phyloP scores from a whole-genome alignment of 2,888 invertebrate genomes.

The Cerceris ruficornis region DNA sequence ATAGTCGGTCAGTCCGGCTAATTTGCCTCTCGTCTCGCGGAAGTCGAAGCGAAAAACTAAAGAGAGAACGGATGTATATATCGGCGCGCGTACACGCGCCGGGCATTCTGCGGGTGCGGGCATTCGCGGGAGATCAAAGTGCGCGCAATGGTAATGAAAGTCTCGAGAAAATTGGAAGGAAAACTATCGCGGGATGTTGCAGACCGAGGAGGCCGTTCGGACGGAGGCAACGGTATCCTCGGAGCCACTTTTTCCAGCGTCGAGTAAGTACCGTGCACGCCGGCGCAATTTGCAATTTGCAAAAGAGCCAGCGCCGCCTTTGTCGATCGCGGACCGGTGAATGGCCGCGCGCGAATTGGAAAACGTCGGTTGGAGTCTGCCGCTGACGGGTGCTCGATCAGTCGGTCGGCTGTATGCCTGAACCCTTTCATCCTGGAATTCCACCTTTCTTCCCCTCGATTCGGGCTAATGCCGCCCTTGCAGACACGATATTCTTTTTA shows the following conservation, averaged over 20 bases:
- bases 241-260: conserved; percentile 14
- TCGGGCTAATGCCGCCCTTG: conserved; percentile 4
- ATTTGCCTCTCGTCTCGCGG: too few relatives aligned
- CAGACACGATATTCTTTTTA: not conserved
- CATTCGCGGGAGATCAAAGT: conserved; percentile 46
- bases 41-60: too few relatives aligned
- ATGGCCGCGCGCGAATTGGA: conserved; percentile 56
- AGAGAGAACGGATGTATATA: not conserved
- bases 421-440: conserved; percentile 44
- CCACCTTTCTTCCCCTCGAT: conserved; percentile 20
- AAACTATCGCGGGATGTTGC: conserved; percentile 20
- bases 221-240: not conserved
- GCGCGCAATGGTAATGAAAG: conserved; percentile 21
- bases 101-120: not conserved
- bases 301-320: conserved; percentile 59
- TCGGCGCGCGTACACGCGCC: not conserved
- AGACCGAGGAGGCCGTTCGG: not conserved
- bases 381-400: conserved; percentile 63
- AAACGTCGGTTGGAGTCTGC: conserved; percentile 59
- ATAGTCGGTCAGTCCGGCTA: too few relatives aligned
- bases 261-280: conserved; percentile 5
- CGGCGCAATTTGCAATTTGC: conserved; percentile 54
- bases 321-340: conserved; percentile 48
- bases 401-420: conserved; percentile 27
- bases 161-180: conserved; percentile 37